These are phyloP conservation scores for Cheilosia scutellata DNA, from an alignment of 2,888 invertebrate genomes.

Conservation along the genomic window DNA sequence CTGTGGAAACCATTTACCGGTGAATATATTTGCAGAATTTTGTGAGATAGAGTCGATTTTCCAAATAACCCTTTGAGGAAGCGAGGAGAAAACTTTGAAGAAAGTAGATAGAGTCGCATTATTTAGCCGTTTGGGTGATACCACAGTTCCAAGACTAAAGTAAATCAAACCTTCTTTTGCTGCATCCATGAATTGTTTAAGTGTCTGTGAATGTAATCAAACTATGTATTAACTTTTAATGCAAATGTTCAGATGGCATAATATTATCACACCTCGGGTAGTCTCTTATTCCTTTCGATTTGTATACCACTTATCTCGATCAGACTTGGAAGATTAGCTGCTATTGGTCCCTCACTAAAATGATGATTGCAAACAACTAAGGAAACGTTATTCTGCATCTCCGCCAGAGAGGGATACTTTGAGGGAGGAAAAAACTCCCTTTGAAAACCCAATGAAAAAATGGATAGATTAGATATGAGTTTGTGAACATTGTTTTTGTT, in stretches of 20 bases:
- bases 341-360: slow-evolving; percentile 80
- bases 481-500: background rate
- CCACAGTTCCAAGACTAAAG: slow-evolving; percentile 56
- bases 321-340: slow-evolving; percentile 79
- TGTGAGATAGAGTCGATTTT: slow-evolving; percentile 21
- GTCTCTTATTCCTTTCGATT: slow-evolving; percentile 63
- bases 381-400: slow-evolving; percentile 78
- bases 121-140: slow-evolving; percentile 14
- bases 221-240: background rate
- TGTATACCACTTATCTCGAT: slow-evolving; percentile 81
- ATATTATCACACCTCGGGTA: slow-evolving; percentile 21
- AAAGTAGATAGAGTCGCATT: slow-evolving; percentile 8
- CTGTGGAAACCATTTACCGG: slow-evolving; percentile 85
- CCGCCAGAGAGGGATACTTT: slow-evolving; percentile 78
- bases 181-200: slow-evolving; percentile 35
- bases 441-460: slow-evolving; percentile 6
- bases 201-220: slow-evolving; percentile 13
- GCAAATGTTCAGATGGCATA: background rate
- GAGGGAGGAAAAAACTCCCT: slow-evolving; percentile 79
- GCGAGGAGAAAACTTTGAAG: slow-evolving; percentile 22
- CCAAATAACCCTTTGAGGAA: slow-evolving; percentile 59
- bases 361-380: slow-evolving; percentile 80
- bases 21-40: slow-evolving; percentile 80
- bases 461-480: background rate
- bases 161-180: slow-evolving; percentile 53